A percentile compares a stretch with the other conserved stretches of the same genome.
phyloP scores from a whole-genome alignment of 2,888 invertebrate genomes.

The Amiota mariae region DNA sequence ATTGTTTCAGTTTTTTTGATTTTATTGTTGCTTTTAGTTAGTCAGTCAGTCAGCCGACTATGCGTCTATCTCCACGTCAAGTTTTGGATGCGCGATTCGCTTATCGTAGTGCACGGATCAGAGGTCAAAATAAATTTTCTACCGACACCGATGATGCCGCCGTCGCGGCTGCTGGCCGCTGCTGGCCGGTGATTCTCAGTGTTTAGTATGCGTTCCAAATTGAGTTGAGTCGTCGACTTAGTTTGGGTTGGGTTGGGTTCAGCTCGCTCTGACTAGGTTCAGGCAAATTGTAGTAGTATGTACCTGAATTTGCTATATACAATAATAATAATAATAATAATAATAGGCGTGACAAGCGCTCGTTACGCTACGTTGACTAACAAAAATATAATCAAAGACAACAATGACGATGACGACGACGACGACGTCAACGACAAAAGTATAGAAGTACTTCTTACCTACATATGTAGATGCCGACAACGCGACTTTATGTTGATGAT shows the following conservation, averaged over 20 bases:
- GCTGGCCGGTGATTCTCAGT: conserved; percentile 46
- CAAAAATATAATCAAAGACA: conserved; percentile 64
- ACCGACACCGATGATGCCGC: background rate
- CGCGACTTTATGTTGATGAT: conserved; percentile 47
- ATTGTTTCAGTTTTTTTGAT: conserved; percentile 55
- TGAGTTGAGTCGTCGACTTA: conserved; percentile 7
- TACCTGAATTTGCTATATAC: too few species aligned
- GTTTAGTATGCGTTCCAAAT: background rate
- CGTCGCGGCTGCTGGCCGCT: conserved; percentile 11
- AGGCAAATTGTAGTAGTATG: too few species aligned
- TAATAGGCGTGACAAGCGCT: conserved; percentile 69
- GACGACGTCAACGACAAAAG: conserved; percentile 25
- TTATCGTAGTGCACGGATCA: conserved; percentile 49
- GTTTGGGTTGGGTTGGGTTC: conserved; percentile 1
- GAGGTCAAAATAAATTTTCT: conserved; percentile 33
- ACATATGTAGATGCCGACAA: conserved; percentile 32
- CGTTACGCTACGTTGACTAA: conserved; percentile 63
- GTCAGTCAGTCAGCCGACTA: background rate
- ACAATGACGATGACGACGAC: conserved; percentile 35
- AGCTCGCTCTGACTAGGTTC: background rate
- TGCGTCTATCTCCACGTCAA: conserved; percentile 36
- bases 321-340: conserved; percentile 40
- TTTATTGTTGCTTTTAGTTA: conserved; percentile 42
- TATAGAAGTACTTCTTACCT: too few species aligned
- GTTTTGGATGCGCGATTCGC: conserved; percentile 39